Percentiles rank a stretch among this genome's conserved stretches.
phyloP scores from a whole-genome alignment of 2,113 vertebrate species.

The Upupa epops region DNA sequence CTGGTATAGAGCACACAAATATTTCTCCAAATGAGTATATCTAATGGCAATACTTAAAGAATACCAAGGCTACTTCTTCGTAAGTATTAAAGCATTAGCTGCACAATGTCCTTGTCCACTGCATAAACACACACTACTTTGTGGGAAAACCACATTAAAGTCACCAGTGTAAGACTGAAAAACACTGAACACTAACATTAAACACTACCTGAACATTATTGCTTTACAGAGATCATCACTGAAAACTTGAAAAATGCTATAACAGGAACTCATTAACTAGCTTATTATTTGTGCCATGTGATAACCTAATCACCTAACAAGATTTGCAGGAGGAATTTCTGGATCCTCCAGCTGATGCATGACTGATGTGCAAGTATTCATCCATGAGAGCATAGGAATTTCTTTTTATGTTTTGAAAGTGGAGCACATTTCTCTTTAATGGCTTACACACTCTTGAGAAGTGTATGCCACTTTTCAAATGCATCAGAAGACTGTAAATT shows the following conservation, averaged over 20 bases:
- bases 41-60: neutral
- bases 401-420: neutral
- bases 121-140: neutral
- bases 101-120: neutral
- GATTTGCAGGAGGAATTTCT: conserved; percentile 37
- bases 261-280: conserved; percentile 9
- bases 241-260: conserved; percentile 24
- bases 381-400: neutral
- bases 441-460: neutral
- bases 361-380: neutral
- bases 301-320: conserved; percentile 39
- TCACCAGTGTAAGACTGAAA: neutral
- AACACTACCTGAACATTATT: neutral
- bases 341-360: neutral
- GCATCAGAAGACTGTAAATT: neutral
- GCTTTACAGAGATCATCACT: neutral
- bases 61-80: neutral
- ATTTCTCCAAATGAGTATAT: neutral
- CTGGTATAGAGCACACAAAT: neutral
- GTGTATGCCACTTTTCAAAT: neutral
- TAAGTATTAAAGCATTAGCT: neutral
- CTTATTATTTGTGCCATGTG: neutral
- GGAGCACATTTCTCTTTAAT: neutral
- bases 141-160: neutral
- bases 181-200: no score